Evolutionary conservation across 2,888 invertebrate genomes (phyloP).

Genomic region (Epinotia brunnichana): DNA sequence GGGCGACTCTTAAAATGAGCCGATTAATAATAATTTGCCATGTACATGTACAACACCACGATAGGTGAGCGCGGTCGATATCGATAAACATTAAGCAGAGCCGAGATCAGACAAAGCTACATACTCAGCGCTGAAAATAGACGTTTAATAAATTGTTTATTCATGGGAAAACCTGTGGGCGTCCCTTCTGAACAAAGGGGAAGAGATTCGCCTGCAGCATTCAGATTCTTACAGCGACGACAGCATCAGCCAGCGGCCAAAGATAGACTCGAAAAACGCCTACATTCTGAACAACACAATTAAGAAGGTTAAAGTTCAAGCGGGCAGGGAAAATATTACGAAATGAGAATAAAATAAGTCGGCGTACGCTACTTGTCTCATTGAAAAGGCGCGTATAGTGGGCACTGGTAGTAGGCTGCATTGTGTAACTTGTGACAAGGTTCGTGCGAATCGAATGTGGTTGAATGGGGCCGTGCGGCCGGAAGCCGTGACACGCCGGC

Average conservation of each 20-base stretch:
- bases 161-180: slow-evolving; percentile 38
- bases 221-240: slow-evolving; percentile 19
- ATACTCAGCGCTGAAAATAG: slow-evolving; percentile 37
- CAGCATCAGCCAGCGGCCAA: slow-evolving; percentile 27
- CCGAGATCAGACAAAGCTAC: slow-evolving; percentile 37
- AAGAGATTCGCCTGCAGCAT: slow-evolving; percentile 33
- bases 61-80: not conserved
- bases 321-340: slow-evolving; percentile 24
- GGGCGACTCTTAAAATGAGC: not conserved
- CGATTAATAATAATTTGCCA: not conserved
- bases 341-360: slow-evolving; percentile 11
- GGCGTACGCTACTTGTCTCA: slow-evolving; percentile 35
- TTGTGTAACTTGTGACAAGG: slow-evolving; percentile 60
- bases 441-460: slow-evolving; percentile 74
- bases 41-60: not conserved
- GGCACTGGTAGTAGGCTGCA: slow-evolving; percentile 56
- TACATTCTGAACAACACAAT: slow-evolving; percentile 24
- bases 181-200: slow-evolving; percentile 37
- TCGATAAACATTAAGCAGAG: slow-evolving; percentile 27
- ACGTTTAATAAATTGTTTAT: slow-evolving; percentile 41
- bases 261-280: slow-evolving; percentile 29
- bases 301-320: slow-evolving; percentile 14
- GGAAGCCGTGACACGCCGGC: slow-evolving; percentile 77
- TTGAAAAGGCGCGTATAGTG: slow-evolving; percentile 52
- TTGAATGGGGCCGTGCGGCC: slow-evolving; percentile 69